Evolutionary conservation across 2,113 vertebrate species (phyloP).

Genomic region (Noturus placidus): DNA sequence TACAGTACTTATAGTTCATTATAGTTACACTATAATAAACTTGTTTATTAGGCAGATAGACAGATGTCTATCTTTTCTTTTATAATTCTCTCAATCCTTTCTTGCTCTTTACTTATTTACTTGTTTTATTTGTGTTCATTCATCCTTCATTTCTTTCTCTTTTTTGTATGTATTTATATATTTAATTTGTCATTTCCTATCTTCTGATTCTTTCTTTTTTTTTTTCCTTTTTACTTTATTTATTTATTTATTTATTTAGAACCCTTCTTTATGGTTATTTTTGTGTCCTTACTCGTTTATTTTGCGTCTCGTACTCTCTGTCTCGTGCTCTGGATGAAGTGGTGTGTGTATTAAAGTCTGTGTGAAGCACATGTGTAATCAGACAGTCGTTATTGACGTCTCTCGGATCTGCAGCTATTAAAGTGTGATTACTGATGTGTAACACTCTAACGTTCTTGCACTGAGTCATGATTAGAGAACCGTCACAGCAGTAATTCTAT

Average conservation of each 20-base stretch:
- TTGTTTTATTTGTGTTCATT: neutral
- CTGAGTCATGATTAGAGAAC: neutral
- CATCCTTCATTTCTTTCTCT: neutral
- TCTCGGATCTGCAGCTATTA: neutral
- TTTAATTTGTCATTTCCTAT: neutral
- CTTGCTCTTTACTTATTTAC: too few relatives aligned
- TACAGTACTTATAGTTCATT: too few relatives aligned
- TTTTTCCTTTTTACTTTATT: neutral
- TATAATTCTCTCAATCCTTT: too few relatives aligned
- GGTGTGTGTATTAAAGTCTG: neutral
- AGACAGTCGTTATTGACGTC: neutral
- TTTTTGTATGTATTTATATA: neutral
- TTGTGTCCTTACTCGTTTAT: neutral
- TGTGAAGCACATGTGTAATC: neutral
- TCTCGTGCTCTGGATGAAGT: neutral
- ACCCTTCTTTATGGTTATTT: too few relatives aligned
- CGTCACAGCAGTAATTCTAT: neutral
- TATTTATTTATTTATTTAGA: too few relatives aligned
- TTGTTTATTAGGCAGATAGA: too few relatives aligned
- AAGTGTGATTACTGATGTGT: neutral
- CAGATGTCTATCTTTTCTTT: too few relatives aligned
- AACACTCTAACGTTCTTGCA: neutral
- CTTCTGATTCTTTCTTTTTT: neutral
- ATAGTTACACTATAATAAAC: too few relatives aligned
- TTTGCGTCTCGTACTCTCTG: too few relatives aligned